Base-by-base conservation (phyloP, 2,113 vertebrate species). In the Sphaerodactylus townsendi region DNA sequence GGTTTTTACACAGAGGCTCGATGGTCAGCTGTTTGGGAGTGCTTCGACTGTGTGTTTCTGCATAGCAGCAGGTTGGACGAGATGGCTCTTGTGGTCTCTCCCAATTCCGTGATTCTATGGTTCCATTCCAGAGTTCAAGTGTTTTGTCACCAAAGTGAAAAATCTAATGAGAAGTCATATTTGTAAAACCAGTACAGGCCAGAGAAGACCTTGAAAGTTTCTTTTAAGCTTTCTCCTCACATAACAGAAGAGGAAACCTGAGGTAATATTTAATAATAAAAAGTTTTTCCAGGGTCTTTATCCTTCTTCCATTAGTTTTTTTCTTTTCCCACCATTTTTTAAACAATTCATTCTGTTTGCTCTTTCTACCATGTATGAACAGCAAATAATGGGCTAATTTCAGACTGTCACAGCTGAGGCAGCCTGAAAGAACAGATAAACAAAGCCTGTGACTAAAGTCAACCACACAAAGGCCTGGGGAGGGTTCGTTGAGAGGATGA, bases 321-420 rank as follows among this genome's bases (percentile, higher is more conserved):
- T 81, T 77, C 50, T 85, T 88, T 53, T 44, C 44, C 35, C 13
- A 53, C 76, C 72, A 48, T 1, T 8, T 46, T 85, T 85, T 80
- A 15, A 84, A 28, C 8, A 1, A 70, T 82, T 19, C 68, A 8
- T 5, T 85, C 53, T 82, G 9, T 50, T 91, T 92, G 86, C 87
- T 68, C 78, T 93, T 88, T 84, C 80, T 39, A 90, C 62, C n/a
- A n/a, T 66, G 5, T 56, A 86, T 66, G 77, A 90, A 93, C 90
- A 85, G 75, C 56, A 92, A 92, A 90, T n/a, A 90, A 84, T 87
- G 85, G 70, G 53, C 77, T 92, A n/a, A 70, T 91, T 92, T 90
- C 87, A 86, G 89, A 86, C 77, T 74, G 39, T 86, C 39, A 70
- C 41, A 74, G 70, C 56, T 90, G 87, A 88, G 37, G 75, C 79